Evolutionary conservation across 2,888 invertebrate genomes (phyloP).

Genomic region (Protodeltote pygarga): DNA sequence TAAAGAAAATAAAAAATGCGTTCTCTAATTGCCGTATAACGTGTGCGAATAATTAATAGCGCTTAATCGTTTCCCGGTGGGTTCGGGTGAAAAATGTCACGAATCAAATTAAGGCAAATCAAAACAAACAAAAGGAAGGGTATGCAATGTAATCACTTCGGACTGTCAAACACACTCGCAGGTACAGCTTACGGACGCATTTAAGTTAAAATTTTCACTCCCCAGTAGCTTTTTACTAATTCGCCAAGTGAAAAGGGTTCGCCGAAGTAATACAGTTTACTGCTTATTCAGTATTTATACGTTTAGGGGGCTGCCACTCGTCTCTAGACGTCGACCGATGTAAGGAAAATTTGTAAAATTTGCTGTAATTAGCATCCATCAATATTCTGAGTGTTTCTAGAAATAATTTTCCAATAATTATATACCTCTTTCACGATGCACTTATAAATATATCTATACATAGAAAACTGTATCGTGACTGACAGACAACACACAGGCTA

Average conservation of each 20-base stretch:
- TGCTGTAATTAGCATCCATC: conserved; percentile 64
- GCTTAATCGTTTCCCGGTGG: conserved; percentile 50
- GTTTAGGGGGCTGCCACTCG: conserved; percentile 78
- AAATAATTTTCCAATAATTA: conserved; percentile 18
- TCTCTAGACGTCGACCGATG: conserved; percentile 72
- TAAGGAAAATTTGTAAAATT: conserved; percentile 80
- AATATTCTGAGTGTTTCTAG: conserved; percentile 39
- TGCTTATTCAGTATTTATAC: conserved; percentile 87
- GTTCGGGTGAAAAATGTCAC: conserved; percentile 73
- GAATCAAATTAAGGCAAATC: conserved; percentile 83
- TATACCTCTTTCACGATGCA: conserved; percentile 22
- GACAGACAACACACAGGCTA: no score
- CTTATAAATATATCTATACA: no score
- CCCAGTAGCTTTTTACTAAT: conserved; percentile 87
- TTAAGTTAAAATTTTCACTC: conserved; percentile 87
- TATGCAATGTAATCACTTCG: conserved; percentile 83
- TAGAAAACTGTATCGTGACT: no score
- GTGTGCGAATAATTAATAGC: conserved; percentile 47
- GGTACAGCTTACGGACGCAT: conserved; percentile 81
- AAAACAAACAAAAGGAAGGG: conserved; percentile 83
- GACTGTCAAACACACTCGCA: conserved; percentile 85
- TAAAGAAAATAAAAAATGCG: conserved; percentile 33
- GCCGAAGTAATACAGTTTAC: conserved; percentile 86
- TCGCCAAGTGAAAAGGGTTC: conserved; percentile 87
- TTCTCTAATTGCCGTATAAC: conserved; percentile 39